Evolutionary conservation across 2,888 invertebrate genomes (phyloP).

Genomic region (Harpalus rufipes): DNA sequence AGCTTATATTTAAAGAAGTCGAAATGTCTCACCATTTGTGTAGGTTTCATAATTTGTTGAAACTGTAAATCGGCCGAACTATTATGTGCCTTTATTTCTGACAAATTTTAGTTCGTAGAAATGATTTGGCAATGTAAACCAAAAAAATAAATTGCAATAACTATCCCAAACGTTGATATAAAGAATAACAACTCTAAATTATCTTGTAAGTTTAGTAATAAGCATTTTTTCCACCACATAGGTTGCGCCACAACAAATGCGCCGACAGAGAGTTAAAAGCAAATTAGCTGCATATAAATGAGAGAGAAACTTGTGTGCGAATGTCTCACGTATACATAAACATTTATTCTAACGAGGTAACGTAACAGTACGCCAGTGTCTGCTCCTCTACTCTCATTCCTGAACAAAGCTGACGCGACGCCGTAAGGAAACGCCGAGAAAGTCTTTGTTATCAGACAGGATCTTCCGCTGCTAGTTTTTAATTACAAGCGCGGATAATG

Average conservation of each 20-base stretch:
- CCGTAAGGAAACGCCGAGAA: constrained; percentile 56
- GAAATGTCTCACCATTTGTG: no score
- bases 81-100: no score
- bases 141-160: no score
- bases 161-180: no score
- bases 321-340: constrained; percentile 63
- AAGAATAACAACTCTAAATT: no score
- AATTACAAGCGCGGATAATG: constrained; percentile 68
- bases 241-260: constrained; percentile 21
- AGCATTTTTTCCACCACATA: no score
- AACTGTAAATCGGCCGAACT: no score
- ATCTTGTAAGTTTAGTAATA: no score
- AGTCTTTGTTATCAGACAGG: constrained; percentile 64
- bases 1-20: no score
- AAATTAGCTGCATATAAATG: constrained; percentile 57
- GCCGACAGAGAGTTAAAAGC: constrained; percentile 42
- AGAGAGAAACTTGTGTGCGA: constrained; percentile 47
- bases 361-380: constrained; percentile 55
- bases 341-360: constrained; percentile 65
- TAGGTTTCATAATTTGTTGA: no score
- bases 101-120: no score
- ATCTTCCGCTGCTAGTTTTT: constrained; percentile 68
- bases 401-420: constrained; percentile 54
- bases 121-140: no score
- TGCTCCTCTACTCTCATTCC: constrained; percentile 4